Base-by-base conservation (phyloP, 2,888 invertebrate genomes). In the Congeria kusceri region DNA sequence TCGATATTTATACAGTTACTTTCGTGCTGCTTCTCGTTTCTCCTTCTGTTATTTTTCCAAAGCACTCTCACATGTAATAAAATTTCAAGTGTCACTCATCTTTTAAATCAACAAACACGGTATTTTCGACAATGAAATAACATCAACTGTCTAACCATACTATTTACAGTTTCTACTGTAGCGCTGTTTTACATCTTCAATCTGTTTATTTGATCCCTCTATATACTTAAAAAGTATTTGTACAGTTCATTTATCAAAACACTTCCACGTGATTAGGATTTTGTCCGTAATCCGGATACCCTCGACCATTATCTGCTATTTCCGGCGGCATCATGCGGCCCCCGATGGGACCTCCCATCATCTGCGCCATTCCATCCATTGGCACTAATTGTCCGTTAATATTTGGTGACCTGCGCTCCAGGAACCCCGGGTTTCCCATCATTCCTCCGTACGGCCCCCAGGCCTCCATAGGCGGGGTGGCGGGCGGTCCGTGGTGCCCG, bases 261-360 rank as follows among this genome's bases (percentile, higher is more conserved):
- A 92, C 92, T 76, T 92, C 92, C 64, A 92, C 92, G 78, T 92
- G 92, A 66, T 86, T 89, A 62, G 90, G 87, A 58, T 86, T 84
- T 56, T 86, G 88, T 25, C 90, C 88, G 71, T 91, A 92, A 66
- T 92, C 91, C 62, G 88, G 83, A 84, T 88, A 91, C 32, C 87
- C 86, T 70, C 86, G 84, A 29, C 85, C 80, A 73, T 83, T 87
- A 58, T 90, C 91, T 65, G 85, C 87, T 58, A 88, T 80, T 47
- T 89, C 91, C 64, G 87, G 80, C 28, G 87, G 87, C 80, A 90
- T 80, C 87, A 91, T 88, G 32, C 91, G 81, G 25, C 88, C 82
- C 39, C 85, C 84, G 64, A 83, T 80, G 0, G 82, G 84, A 25
- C 78, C 85, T 5, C 82, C 87, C 67, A 87, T 78, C 84, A 88